Evolutionary conservation across 2,888 invertebrate species (phyloP), one percentile per base, ranked within the genome.

Genomic region (Vandiemenella viatica): DNA sequence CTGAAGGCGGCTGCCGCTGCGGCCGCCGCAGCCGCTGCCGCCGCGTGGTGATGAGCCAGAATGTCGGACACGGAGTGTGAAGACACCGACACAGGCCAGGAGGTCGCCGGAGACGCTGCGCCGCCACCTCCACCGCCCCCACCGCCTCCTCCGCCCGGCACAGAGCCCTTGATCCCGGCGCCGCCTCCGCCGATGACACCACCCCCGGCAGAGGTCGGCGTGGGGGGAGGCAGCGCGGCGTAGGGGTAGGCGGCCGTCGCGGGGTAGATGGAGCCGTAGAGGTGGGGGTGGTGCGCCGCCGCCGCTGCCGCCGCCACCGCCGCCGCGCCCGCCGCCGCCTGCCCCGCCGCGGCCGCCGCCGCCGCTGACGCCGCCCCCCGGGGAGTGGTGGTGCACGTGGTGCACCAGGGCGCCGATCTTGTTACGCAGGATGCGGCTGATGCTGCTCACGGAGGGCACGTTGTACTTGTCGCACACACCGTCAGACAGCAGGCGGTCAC

Each of bases 391-490:
- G 73, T 88, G 92, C 67, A 95, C 95, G 75, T 96, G 58, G 37
- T 50, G 55, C 45, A 67, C 67, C 49, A 69, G 61, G 16, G 75
- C 71, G 43, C 86, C 84, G 53, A 88, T 79, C 70, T 96, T 95
- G 70, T 95, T 95, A 55, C 97, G 72, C 58, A 97, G 72, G 63
- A 97, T 97, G 58, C 96, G 74, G 60, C 90, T 91, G 62, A 96
- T 96, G 60, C 91, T 92, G 62, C 91, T 91, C 37, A 97, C 96
- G 10, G 93, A 93, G 13, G 97, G 97, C 49, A 97, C 93, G 71
- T 95, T 96, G 73, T 88, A 92, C 67, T 95, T 95, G 75, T 96
- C 95, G 68, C 96, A 97, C 49, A 96, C 82, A 10, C 91, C 89
- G 67, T 95, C 95, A 43, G 88, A 83, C 40, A 96, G 72, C 53